These are phyloP conservation scores for Neolamprologus variostigma DNA, from an alignment of 2,113 vertebrate species.

Conservation along the genomic window DNA sequence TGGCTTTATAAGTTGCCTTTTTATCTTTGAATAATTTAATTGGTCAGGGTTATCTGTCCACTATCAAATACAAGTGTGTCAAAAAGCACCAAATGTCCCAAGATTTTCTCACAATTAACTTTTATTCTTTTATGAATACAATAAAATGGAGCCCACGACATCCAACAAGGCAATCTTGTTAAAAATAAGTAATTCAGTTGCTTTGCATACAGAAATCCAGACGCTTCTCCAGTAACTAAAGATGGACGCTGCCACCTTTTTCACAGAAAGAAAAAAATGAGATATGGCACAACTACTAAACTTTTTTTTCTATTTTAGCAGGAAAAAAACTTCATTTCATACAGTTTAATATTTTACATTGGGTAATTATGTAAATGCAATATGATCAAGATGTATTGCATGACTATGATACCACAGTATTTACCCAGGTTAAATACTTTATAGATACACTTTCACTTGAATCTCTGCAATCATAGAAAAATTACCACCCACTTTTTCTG, in stretches of 20 bases:
- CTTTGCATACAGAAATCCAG: neutral
- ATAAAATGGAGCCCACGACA: neutral
- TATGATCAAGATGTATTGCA: neutral
- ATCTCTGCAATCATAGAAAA: neutral
- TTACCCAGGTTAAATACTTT: neutral
- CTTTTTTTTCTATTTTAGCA: neutral
- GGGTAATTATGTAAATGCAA: neutral
- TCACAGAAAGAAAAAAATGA: neutral
- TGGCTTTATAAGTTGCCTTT: neutral
- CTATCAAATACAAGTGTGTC: neutral
- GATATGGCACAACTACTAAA: neutral
- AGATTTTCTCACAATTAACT: neutral
- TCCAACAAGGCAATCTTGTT: neutral
- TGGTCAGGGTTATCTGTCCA: neutral
- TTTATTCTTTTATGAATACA: neutral
- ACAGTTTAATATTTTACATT: neutral
- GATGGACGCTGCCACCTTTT: rapidly evolving
- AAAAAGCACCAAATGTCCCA: neutral
- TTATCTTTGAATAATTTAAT: neutral
- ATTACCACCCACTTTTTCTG: neutral
- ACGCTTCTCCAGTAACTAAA: neutral
- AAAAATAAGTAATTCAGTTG: neutral
- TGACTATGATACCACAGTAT: neutral
- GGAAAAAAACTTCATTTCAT: neutral
- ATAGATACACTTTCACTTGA: neutral